phyloP scores from a whole-genome alignment of 2,888 invertebrate species.

The Melieria omissa region DNA sequence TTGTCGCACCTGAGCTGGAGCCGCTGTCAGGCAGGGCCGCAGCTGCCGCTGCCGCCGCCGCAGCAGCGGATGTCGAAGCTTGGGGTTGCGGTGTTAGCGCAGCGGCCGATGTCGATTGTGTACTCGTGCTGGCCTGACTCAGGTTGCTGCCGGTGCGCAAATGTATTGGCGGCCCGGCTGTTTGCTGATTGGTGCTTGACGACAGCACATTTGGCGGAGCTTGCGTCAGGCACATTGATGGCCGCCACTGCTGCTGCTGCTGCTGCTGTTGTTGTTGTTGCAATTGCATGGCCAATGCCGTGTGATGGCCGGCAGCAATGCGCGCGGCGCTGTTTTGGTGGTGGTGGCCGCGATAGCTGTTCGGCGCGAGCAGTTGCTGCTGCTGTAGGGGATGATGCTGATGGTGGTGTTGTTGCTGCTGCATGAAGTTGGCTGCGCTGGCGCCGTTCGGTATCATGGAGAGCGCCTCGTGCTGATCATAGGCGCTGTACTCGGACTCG shows the following conservation, averaged over 20 bases:
- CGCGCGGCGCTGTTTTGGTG: constrained; percentile 47
- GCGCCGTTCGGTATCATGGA: constrained; percentile 65
- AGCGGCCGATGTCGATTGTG: constrained; percentile 62
- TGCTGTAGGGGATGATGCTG: constrained; percentile 46
- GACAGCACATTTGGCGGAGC: constrained; percentile 20
- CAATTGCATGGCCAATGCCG: constrained; percentile 33
- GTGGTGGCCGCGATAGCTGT: constrained; percentile 48
- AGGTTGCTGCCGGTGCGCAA: constrained; percentile 64
- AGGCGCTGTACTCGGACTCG: constrained; percentile 87
- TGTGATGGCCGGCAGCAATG: constrained; percentile 35
- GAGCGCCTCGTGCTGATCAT: constrained; percentile 75
- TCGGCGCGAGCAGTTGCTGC: constrained; percentile 47
- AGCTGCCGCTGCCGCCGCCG: constrained; percentile 50
- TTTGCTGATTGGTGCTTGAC: constrained; percentile 44
- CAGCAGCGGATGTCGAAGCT: constrained; percentile 49
- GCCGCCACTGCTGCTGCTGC: constrained; percentile 48
- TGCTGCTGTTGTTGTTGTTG: constrained; percentile 43
- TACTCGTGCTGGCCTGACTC: constrained; percentile 64
- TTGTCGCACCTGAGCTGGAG: constrained; percentile 48
- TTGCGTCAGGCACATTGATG: constrained; percentile 45
- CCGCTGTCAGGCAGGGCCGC: constrained; percentile 41
- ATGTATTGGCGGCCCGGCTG: constrained; percentile 59
- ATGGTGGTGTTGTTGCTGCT: constrained; percentile 49
- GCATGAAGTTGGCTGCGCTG: constrained; percentile 50
- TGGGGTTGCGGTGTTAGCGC: constrained; percentile 53